Conservation (phyloP, 2,797 vertebrate species). For the Arvicola amphibius region DNA sequence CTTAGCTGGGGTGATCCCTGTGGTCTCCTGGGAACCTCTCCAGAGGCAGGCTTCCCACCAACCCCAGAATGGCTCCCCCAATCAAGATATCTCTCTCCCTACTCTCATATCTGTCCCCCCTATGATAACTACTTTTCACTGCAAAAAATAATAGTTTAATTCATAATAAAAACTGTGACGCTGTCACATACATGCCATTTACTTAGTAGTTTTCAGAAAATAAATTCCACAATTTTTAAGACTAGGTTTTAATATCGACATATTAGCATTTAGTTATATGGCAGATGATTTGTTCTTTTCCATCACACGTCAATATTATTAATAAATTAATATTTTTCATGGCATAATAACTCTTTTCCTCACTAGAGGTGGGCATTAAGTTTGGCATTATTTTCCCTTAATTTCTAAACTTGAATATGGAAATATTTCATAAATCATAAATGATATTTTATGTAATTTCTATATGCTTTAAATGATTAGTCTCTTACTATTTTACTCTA, state of each 20-base stretch:
- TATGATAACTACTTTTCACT: constrained; percentile 25
- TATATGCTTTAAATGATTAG: neutral
- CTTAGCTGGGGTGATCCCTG: too few species aligned
- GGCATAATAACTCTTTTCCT: neutral
- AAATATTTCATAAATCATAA: neutral
- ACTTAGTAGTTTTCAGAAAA: constrained; percentile 26
- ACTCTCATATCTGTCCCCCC: neutral
- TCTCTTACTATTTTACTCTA: neutral
- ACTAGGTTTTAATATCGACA: constrained; percentile 48
- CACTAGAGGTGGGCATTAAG: neutral
- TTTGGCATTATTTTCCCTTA: neutral
- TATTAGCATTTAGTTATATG: constrained; percentile 61
- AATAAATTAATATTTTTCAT: neutral
- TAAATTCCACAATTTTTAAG: constrained; percentile 59
- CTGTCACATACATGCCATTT: constrained; percentile 41
- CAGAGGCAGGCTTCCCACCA: too few species aligned
- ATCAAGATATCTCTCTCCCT: too few species aligned
- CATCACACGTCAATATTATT: neutral
- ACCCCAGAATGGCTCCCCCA: too few species aligned
- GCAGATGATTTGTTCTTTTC: neutral
- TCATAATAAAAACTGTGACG: constrained; percentile 22
- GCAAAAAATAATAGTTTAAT: neutral
- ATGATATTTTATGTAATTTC: neutral
- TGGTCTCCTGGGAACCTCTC: too few species aligned
- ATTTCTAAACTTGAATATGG: neutral